Evolutionary conservation across 2,797 vertebrate genomes (phyloP), one percentile per base, ranked within the genome.

Genomic region (Betta splendens): DNA sequence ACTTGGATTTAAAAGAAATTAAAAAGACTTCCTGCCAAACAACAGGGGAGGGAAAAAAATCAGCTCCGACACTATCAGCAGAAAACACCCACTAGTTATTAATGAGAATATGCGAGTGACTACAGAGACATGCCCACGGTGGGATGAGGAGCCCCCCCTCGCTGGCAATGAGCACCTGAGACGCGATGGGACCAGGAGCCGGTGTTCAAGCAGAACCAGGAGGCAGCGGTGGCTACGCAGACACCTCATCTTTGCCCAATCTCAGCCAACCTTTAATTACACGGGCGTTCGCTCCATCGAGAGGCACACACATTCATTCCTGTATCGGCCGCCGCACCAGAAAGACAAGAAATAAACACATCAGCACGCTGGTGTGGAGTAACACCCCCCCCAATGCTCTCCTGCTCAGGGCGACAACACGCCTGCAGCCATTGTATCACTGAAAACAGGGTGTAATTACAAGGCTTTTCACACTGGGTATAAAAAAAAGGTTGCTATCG

Each of bases 261-360:
- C 54, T 78, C 60, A 54, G 51, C 72, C 70, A 81, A 38, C 64
- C 62, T 77, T 76, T 86, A 83, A 89, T 85, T 69, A 80, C 33
- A 31, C 45, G 53, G 73, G 57, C 69, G 76, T 70, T 69, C 77
- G 61, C 47, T 64, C 50, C 10, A 45, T 77, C 62, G 37, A 39
- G 65, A 53, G 36, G 69, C 49, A 51, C 58, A 66, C 37, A 65
- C 74, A 75, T 59, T 64, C 56, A 62, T 61, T 61, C 47, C 43
- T 35, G 53, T 55, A 76, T 75, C 73, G 71, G 66, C 78, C 77
- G 75, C 51, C 15, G 7, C 56, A 36, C 33, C 9, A 16, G 52
- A 79, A 57, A 78, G 26, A 31, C n/a, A n/a, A n/a, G n/a, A n/a
- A n/a, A n/a, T n/a, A 16, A 13, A 25, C 39, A 48, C 64, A 67